Evolutionary conservation across 1,140 invertebrate genomes (phyloP).

Genomic region (Thaumatotibia leucotreta): DNA sequence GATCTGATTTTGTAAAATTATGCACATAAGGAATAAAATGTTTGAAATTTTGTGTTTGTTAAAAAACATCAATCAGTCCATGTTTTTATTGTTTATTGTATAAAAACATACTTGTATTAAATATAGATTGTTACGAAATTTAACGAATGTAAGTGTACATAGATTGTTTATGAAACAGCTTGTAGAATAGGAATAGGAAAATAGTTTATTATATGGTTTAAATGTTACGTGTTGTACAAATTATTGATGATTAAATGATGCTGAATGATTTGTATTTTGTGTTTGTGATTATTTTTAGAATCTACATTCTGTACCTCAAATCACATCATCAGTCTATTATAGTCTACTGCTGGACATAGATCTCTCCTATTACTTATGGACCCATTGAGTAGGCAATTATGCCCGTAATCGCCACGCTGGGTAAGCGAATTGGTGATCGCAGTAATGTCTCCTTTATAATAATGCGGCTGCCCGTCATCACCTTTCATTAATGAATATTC

Average conservation of each 20-base stretch:
- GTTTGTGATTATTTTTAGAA: too few species aligned
- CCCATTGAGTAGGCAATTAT: too few species aligned
- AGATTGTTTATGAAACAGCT: not conserved
- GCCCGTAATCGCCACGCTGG: too few species aligned
- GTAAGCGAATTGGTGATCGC: too few species aligned
- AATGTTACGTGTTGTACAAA: not conserved
- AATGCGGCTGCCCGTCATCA: too few species aligned
- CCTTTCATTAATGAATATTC: too few species aligned
- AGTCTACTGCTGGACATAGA: too few species aligned
- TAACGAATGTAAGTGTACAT: not conserved
- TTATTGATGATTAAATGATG: slow-evolving; percentile 18
- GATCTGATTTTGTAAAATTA: not conserved
- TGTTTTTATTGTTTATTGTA: not conserved
- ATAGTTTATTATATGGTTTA: not conserved
- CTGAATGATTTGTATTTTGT: slow-evolving; percentile 13
- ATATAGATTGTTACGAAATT: not conserved
- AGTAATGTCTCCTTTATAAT: too few species aligned
- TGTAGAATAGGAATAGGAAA: not conserved
- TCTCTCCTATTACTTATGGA: too few species aligned
- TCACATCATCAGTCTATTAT: too few species aligned
- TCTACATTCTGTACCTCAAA: too few species aligned
- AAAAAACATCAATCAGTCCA: slow-evolving; percentile 27
- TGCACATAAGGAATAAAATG: slow-evolving; percentile 14
- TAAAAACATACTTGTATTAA: not conserved
- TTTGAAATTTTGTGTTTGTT: slow-evolving; percentile 42